These are phyloP conservation scores for Delia radicum DNA, from an alignment of 1,140 invertebrate genomes.

Conservation along the genomic window DNA sequence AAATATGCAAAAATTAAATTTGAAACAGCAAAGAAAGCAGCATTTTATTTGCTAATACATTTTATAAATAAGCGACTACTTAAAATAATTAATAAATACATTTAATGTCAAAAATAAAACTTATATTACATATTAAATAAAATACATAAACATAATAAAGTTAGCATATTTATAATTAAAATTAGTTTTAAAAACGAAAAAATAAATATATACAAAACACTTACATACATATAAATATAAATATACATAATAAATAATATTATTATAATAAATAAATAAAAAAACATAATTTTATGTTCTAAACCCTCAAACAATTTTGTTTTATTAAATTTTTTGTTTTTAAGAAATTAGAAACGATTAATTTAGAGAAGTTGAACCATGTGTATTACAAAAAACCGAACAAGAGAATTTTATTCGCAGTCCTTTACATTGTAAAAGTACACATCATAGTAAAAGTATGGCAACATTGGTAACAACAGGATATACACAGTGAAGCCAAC, in stretches of 20 bases:
- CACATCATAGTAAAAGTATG: too few species aligned
- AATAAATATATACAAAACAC: constrained; percentile 27
- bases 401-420: too few species aligned
- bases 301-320: background rate
- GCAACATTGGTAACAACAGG: too few species aligned
- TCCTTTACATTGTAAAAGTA: too few species aligned
- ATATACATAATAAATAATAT: constrained; percentile 23
- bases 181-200: constrained; percentile 27
- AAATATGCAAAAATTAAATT: too few species aligned
- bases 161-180: constrained; percentile 19
- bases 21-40: constrained; percentile 2
- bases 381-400: too few species aligned
- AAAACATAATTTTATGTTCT: constrained; percentile 8
- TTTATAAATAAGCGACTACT: constrained; percentile 25
- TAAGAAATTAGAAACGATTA: too few species aligned
- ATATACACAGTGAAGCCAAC: too few species aligned
- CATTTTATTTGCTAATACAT: constrained; percentile 26
- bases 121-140: constrained; percentile 26
- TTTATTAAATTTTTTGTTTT: background rate
- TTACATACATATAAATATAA: background rate
- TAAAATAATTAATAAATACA: constrained; percentile 30
- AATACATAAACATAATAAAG: constrained; percentile 23
- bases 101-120: constrained; percentile 42
- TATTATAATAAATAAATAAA: constrained; percentile 16
- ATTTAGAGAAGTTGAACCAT: too few species aligned